phyloP scores from a whole-genome alignment of 1,140 invertebrate genomes.

The Pseudachorutes palmiensis region DNA sequence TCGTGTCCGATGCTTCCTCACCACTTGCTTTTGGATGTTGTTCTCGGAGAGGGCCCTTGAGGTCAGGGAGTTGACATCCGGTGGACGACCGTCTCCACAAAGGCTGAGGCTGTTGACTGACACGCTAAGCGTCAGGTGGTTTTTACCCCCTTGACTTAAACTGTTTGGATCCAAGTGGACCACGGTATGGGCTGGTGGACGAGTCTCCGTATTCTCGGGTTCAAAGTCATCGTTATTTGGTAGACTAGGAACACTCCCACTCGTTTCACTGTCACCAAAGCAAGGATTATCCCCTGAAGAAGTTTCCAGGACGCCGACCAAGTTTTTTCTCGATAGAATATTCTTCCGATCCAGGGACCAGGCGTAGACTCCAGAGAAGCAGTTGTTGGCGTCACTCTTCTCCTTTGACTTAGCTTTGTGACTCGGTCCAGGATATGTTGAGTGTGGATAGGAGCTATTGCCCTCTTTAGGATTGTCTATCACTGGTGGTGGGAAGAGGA shows the following conservation, averaged over 20 bases:
- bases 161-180: background rate
- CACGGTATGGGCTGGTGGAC: background rate
- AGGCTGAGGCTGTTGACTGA: background rate
- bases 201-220: background rate
- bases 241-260: background rate
- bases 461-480: background rate
- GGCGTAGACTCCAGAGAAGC: background rate
- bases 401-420: background rate
- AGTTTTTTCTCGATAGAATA: background rate
- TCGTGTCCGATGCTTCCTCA: slow-evolving; percentile 18
- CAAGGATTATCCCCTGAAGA: background rate
- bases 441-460: background rate
- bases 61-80: background rate
- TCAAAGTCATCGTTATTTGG: background rate
- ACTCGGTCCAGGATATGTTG: background rate
- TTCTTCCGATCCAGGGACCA: slow-evolving; percentile 1
- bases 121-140: background rate
- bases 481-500: background rate
- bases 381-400: background rate
- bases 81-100: slow-evolving; percentile 3
- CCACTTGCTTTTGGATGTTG: background rate
- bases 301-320: background rate
- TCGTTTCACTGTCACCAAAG: background rate
- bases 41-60: background rate
- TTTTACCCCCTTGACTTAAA: background rate